Base-by-base conservation (phyloP, 2,797 vertebrate genomes). In the Syngnathus rostellatus region DNA sequence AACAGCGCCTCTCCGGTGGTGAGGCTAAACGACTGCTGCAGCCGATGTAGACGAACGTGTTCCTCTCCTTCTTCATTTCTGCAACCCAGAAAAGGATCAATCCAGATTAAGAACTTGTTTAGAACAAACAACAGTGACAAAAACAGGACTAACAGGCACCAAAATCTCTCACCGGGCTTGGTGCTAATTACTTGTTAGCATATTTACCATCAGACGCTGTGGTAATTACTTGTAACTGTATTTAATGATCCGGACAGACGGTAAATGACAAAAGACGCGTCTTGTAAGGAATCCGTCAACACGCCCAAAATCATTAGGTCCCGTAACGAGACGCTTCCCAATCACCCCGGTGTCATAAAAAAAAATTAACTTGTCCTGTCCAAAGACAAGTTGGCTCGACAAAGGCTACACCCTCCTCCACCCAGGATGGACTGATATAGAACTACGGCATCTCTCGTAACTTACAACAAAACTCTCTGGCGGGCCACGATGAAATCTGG, bases 31-130 rank as follows among this genome's bases (percentile, higher is more conserved):
- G 92, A 90, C 37, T 92, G 66, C 79, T 89, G 86, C 71, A 88
- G 66, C 5, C 81, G 83, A 12, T 91, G 79, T 25, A 89, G 83
- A 11, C 77, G 87, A 8, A 92, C 74, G 25, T 93, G 83, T 21
- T 93, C 90, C 50, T 92, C 89, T 0, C 92, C 92, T 71, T 93
- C 92, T 58, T 91, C 89, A 39, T 91, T 90, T 38, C 92, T 93
- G 74, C 1, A 6, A 61, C 0, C 46, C 46, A 50, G 8, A 51
- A 17, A 70, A 63, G 60, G 17, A 60, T 19, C 3, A 60, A 60
- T 3, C 17, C 4, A n/a, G 38, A 11, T 53, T n/a, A 9, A 21
- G 50, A 23, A 53, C 38, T 40, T 40, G 38, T 60, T 39, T 40
- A 19, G 8, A 39, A 19, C 31, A 62, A 69, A 1, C 60, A 8